Evolutionary conservation across 2,113 vertebrate species (phyloP).

Genomic region (Sarotherodon lohbergeri): DNA sequence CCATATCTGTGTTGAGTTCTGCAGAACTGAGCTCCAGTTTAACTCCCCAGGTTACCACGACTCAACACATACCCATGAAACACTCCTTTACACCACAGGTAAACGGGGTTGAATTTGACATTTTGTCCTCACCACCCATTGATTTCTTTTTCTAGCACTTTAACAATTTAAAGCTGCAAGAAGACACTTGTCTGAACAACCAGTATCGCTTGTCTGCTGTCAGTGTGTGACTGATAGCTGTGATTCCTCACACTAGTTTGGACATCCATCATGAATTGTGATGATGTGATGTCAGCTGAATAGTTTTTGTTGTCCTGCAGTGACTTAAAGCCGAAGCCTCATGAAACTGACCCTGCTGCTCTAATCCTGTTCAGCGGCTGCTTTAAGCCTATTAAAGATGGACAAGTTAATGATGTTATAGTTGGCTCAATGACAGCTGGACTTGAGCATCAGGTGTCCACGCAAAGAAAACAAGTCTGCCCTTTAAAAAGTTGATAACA

Average conservation of each 20-base stretch:
- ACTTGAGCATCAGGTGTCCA: not conserved
- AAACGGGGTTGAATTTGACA: fast-evolving
- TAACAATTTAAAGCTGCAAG: not conserved
- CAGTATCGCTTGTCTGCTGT: not conserved
- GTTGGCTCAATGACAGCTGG: not conserved
- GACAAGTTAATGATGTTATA: constrained; percentile 12
- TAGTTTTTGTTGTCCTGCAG: not conserved
- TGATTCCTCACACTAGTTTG: not conserved
- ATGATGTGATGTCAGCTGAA: not conserved
- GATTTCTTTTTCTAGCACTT: not conserved
- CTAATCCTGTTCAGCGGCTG: not conserved
- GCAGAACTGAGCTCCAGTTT: not conserved
- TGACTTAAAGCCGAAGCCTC: not conserved
- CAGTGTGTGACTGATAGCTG: not conserved
- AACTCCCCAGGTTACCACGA: not conserved
- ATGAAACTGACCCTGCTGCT: not conserved
- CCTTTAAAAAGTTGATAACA: not conserved
- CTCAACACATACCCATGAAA: not conserved
- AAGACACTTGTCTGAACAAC: not conserved
- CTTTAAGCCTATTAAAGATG: not conserved
- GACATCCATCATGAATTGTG: not conserved
- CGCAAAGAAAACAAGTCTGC: constrained; percentile 10
- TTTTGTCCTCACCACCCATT: not conserved
- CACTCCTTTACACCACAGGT: not conserved
- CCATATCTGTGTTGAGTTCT: not conserved